Conservation (phyloP, 2,888 invertebrate species). For the Trichogramma dendrolimi region DNA sequence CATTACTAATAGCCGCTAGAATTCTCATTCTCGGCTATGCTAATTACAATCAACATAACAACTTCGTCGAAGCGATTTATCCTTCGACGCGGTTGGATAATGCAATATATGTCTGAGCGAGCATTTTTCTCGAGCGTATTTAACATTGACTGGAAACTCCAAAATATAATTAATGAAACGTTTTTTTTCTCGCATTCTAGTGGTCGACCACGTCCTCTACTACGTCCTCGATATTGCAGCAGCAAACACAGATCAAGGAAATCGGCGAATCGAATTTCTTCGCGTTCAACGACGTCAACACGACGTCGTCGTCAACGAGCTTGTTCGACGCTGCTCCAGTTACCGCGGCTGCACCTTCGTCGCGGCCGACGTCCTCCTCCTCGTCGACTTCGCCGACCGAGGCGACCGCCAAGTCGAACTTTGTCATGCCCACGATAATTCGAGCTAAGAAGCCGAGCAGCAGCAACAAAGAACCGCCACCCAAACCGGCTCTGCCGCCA, state of each 20-base stretch:
- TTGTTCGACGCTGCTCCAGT: neutral
- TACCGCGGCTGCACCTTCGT: constrained; percentile 13
- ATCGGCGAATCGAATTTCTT: constrained; percentile 42
- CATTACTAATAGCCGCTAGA: no score
- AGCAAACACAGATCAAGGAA: constrained; percentile 30
- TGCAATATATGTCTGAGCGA: no score
- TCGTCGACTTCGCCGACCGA: constrained; percentile 28
- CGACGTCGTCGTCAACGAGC: neutral
- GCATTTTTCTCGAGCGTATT: no score
- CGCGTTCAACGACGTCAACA: constrained; percentile 36
- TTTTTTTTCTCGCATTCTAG: constrained; percentile 8
- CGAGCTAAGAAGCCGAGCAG: constrained; percentile 60
- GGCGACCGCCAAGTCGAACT: constrained; percentile 29
- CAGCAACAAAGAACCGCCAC: constrained; percentile 36
- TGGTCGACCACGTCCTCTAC: constrained; percentile 9
- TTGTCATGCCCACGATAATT: constrained; percentile 71
- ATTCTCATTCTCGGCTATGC: no score
- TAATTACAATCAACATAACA: no score
- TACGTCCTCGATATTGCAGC: no score
- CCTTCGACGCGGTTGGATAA: no score
- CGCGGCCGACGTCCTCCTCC: constrained; percentile 17
- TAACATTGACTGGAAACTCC: neutral
- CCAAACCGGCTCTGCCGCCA: neutral
- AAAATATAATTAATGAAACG: neutral
- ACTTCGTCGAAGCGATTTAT: no score